Evolutionary conservation across 2,888 invertebrate genomes (phyloP).

Genomic region (Myopa tessellatipennis): DNA sequence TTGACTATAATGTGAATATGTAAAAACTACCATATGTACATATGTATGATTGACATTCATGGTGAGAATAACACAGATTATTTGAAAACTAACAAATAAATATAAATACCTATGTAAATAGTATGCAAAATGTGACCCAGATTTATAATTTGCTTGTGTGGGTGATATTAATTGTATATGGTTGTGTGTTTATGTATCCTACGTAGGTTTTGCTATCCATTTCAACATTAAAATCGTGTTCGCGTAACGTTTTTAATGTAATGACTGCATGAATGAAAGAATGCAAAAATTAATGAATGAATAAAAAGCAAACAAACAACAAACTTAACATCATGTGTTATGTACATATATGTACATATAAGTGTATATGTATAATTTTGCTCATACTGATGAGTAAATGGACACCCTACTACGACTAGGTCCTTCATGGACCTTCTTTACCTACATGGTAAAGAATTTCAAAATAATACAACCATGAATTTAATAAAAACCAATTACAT

Average conservation of each 20-base stretch:
- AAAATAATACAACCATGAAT: too few relatives aligned
- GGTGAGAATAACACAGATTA: slow-evolving; percentile 23
- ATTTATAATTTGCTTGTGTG: slow-evolving; percentile 51
- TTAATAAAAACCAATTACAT: too few relatives aligned
- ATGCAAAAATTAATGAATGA: background rate
- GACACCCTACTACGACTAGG: too few relatives aligned
- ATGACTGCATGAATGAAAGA: slow-evolving; percentile 31
- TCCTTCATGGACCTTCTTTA: too few relatives aligned
- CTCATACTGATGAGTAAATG: too few relatives aligned
- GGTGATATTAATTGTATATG: background rate
- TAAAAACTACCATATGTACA: slow-evolving; percentile 25
- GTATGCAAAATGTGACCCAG: slow-evolving; percentile 64
- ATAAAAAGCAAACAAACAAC: slow-evolving; percentile 1
- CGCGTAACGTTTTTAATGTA: slow-evolving; percentile 40
- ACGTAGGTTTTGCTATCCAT: too few relatives aligned
- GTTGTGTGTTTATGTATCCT: slow-evolving; percentile 18
- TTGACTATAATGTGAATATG: background rate
- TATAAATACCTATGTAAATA: slow-evolving; percentile 30
- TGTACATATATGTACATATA: background rate
- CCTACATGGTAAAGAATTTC: too few relatives aligned
- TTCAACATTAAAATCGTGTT: slow-evolving; percentile 3
- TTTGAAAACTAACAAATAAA: slow-evolving; percentile 44
- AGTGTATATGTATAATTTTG: background rate
- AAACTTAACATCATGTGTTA: background rate
- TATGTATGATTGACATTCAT: background rate